These are phyloP conservation scores for Taeniopygia guttata DNA, from an alignment of 2,797 vertebrate genomes.

Conservation along the genomic window DNA sequence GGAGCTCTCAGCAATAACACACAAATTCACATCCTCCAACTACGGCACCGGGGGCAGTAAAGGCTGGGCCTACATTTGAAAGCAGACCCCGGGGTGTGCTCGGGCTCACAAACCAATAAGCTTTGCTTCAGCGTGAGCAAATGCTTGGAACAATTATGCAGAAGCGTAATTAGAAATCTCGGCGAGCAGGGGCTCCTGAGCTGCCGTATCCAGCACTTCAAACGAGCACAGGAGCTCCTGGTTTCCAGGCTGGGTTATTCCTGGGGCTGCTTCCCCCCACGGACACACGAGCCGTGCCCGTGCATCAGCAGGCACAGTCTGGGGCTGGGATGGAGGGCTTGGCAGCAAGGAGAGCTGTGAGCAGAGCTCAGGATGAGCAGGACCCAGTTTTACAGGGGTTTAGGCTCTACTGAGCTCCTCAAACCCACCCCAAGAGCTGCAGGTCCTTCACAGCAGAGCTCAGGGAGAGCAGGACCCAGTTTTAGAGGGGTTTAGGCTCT, in stretches of 20 bases:
- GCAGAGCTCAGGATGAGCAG: neutral
- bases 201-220: conserved; percentile 12
- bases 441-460: too few species aligned
- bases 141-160: conserved; percentile 39
- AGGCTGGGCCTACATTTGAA: conserved; percentile 54
- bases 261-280: neutral
- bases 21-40: conserved; percentile 37
- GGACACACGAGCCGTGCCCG: neutral
- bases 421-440: neutral
- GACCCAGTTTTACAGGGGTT: neutral
- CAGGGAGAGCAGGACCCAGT: too few species aligned
- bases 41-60: conserved; percentile 35
- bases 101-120: conserved; percentile 58
- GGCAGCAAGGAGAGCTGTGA: neutral
- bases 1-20: conserved; percentile 35
- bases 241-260: neutral
- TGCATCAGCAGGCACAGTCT: neutral
- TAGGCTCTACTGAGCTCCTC: fast-evolving
- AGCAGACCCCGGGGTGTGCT: conserved; percentile 57
- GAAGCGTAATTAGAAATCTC: conserved; percentile 40
- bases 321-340: neutral
- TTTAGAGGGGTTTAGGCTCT: too few species aligned
- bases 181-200: conserved; percentile 15
- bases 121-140: neutral
- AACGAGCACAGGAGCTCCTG: neutral